Base-by-base conservation (phyloP, 2,113 vertebrate genomes). In the Okapia johnstoni region DNA sequence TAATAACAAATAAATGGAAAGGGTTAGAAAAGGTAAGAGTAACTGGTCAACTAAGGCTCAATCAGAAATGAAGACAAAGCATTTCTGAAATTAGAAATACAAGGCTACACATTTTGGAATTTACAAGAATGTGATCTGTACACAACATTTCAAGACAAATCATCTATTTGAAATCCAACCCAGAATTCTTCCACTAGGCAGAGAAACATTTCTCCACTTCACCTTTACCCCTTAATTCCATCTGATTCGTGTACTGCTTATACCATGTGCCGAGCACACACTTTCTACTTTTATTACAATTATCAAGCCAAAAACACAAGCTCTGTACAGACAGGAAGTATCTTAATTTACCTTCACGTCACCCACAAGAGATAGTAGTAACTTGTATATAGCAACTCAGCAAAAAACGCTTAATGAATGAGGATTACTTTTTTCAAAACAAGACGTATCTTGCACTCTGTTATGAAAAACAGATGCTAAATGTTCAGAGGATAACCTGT, bases 51-150 rank as follows among this genome's bases (percentile, higher is more conserved):
- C 36, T 90, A 40, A 85, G 77, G 36, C 36, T 85, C 25, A 46
- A 90, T 84, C 30, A 88, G 63, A 96, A 90, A 79, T 58, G 7
- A 94, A 90, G 43, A 87, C 46, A 84, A 89, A 97, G 46, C 73
- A 92, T 58, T 77, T 90, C 79, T 90, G 61, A 93, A 94, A 84
- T 46, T 10, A 86, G 61, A 89, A 95, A 81, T 43, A 43, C 6
- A 55, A 87, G 61, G 61, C 57, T 55, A 90, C 19, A 54, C 50
- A 5, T 83, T 86, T 76, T 40, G 63, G 81, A 90, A 58, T 48
- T 46, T n/a, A 86, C 1, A 81, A 77, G 81, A 95, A 85, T 76
- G 19, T 86, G 14, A 70, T 55, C 70, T 79, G 28, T 4, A 54
- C 1, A 83, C 61, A 48, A 28, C 6, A 85, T 43, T 90, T 81